Evolutionary conservation across 2,888 invertebrate species (phyloP).

Genomic region (Bruchidius siliquastri): DNA sequence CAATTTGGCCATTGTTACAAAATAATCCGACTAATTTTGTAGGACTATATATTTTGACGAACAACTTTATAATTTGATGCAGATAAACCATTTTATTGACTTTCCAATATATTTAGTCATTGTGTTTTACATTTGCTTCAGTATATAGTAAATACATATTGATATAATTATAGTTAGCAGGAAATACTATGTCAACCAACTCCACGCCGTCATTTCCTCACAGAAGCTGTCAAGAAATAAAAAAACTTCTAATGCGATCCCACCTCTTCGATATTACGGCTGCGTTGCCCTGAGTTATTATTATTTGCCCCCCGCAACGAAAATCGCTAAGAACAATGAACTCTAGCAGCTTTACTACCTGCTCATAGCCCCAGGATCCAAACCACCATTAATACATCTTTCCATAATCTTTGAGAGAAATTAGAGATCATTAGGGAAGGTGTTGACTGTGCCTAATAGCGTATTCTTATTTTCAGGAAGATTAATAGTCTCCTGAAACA

Average conservation of each 20-base stretch:
- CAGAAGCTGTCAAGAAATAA: neutral
- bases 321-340: neutral
- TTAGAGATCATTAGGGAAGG: conserved; percentile 25
- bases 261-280: neutral
- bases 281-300: neutral
- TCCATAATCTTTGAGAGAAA: conserved; percentile 20
- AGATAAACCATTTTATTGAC: too few species aligned
- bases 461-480: conserved; percentile 21
- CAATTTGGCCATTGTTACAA: too few species aligned
- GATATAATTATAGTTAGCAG: too few species aligned
- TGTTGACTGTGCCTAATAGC: conserved; percentile 25
- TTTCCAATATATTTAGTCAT: too few species aligned
- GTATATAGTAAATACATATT: too few species aligned
- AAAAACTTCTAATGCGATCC: neutral
- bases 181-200: too few species aligned
- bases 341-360: neutral
- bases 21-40: too few species aligned
- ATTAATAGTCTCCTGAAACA: conserved; percentile 19
- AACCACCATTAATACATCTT: conserved; percentile 6
- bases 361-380: neutral
- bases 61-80: too few species aligned
- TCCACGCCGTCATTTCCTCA: too few species aligned
- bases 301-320: neutral
- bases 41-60: too few species aligned
- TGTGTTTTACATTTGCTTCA: too few species aligned